These are phyloP conservation scores for Drosophila pruinosa DNA, from an alignment of 1,140 invertebrate genomes.

Conservation along the genomic window DNA sequence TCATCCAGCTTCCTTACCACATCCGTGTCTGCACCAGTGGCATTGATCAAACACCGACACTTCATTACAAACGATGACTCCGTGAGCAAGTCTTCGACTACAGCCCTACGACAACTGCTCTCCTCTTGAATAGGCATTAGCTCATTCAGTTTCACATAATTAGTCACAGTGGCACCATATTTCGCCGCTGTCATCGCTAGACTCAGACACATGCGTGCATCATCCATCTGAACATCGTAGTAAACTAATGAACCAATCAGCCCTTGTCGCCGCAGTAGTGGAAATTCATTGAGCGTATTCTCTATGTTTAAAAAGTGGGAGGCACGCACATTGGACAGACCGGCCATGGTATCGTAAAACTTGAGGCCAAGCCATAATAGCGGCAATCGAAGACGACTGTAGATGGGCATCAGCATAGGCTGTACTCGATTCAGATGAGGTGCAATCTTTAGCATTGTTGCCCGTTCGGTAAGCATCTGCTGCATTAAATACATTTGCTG, in stretches of 20 bases:
- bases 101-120: conserved; percentile 22
- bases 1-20: conserved; percentile 43
- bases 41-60: conserved; percentile 46
- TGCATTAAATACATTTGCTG: conserved; percentile 47
- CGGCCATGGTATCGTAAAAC: conserved; percentile 56
- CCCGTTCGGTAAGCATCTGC: conserved; percentile 49
- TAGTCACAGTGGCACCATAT: conserved; percentile 48
- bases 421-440: conserved; percentile 61
- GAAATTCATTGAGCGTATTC: conserved; percentile 48
- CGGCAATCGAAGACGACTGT: conserved; percentile 40
- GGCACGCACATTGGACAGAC: conserved; percentile 42
- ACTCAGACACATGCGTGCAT: conserved; percentile 62
- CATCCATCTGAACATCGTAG: conserved; percentile 63
- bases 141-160: conserved; percentile 36
- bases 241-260: conserved; percentile 57
- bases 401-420: conserved; percentile 66
- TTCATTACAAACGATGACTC: conserved; percentile 21
- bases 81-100: conserved; percentile 30
- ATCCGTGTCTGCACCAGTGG: conserved; percentile 54
- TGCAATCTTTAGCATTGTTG: conserved; percentile 52
- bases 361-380: conserved; percentile 55
- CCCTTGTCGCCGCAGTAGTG: conserved; percentile 36
- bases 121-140: conserved; percentile 6
- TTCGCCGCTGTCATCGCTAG: conserved; percentile 49
- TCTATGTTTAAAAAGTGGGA: conserved; percentile 46